These are phyloP conservation scores for Todiramphus chloris DNA, from an alignment of 2,113 vertebrate species.

Conservation along the genomic window DNA sequence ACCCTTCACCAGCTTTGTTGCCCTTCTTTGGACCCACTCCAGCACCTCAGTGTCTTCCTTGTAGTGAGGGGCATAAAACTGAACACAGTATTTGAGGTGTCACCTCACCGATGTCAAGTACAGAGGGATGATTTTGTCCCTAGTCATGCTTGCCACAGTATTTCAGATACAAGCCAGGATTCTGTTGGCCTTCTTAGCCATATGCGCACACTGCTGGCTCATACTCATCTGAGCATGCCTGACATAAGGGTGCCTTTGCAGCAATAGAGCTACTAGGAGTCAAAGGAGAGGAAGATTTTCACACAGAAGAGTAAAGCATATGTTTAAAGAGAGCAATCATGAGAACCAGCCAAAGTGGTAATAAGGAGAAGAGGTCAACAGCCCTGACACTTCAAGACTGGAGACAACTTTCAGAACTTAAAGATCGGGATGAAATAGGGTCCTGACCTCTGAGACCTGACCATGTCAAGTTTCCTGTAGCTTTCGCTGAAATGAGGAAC, in stretches of 20 bases:
- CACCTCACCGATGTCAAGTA: too few species aligned
- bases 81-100: too few species aligned
- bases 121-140: too few species aligned
- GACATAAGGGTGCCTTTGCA: neutral
- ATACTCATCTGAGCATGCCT: too few species aligned
- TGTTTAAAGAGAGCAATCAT: neutral
- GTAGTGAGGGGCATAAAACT: too few species aligned
- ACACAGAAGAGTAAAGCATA: neutral
- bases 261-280: neutral
- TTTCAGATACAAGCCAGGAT: too few species aligned
- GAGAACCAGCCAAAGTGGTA: fast-evolving
- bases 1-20: too few species aligned
- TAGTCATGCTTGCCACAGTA: too few species aligned
- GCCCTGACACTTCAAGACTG: neutral
- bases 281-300: neutral
- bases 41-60: too few species aligned
- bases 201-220: too few species aligned
- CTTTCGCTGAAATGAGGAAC: neutral
- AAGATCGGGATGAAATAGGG: neutral
- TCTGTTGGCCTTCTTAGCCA: too few species aligned
- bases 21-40: too few species aligned
- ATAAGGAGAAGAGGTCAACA: neutral
- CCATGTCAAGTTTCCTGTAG: neutral
- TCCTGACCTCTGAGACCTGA: neutral
- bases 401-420: neutral